phyloP scores from a whole-genome alignment of 2,888 invertebrate species.

The Helleia helle region DNA sequence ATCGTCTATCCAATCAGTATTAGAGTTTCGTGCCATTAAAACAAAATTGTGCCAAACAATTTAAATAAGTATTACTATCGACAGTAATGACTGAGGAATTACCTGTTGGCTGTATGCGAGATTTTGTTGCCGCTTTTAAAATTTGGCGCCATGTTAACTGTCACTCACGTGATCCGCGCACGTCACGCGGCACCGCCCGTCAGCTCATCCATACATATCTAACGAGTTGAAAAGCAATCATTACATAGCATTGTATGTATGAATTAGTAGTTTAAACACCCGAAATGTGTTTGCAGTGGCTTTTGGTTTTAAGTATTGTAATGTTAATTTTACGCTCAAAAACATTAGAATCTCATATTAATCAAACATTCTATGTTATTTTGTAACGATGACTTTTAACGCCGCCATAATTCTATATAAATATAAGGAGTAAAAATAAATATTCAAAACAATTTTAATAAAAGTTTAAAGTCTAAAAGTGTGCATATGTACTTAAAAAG shows the following conservation, averaged over 20 bases:
- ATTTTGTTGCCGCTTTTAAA: conserved; percentile 8
- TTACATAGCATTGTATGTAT: conserved; percentile 51
- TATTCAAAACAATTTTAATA: no score
- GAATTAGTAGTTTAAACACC: conserved; percentile 38
- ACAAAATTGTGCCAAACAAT: conserved; percentile 36
- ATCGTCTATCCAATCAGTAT: conserved; percentile 28
- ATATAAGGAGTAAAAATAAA: no score
- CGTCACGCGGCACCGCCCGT: conserved; percentile 41
- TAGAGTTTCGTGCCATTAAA: conserved; percentile 36
- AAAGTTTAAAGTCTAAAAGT: no score
- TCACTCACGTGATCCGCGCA: conserved; percentile 15
- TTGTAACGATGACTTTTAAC: no score
- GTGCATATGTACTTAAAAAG: no score
- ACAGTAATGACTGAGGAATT: conserved; percentile 1
- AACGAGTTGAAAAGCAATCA: conserved; percentile 58
- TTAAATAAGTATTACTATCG: conserved; percentile 4
- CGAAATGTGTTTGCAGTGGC: conserved; percentile 24
- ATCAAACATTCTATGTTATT: no score
- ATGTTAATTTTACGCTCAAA: background rate
- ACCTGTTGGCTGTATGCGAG: conserved; percentile 8
- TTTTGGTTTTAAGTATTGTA: background rate
- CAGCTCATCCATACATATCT: conserved; percentile 61
- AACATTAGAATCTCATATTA: no score
- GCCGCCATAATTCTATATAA: no score
- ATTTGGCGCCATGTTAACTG: conserved; percentile 8